phyloP scores from a whole-genome alignment of 2,797 vertebrate species.

The Odontamblyopus lacepedii region DNA sequence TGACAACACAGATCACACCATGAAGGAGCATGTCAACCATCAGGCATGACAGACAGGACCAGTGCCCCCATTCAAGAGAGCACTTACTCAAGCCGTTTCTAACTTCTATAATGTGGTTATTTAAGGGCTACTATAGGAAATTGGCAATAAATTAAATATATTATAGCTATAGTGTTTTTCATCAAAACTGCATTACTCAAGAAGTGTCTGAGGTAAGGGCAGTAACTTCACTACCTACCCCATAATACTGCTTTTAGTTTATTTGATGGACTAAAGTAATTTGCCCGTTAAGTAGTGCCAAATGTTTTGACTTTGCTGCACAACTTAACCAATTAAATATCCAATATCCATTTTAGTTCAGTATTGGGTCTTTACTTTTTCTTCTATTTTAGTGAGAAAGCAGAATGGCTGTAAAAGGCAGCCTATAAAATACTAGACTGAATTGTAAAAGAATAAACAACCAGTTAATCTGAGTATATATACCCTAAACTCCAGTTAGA shows the following conservation, averaged over 20 bases:
- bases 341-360: not conserved
- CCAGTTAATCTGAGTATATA: too few species aligned
- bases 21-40: conserved; percentile 1
- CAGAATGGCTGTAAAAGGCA: too few species aligned
- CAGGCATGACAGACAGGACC: conserved; percentile 8
- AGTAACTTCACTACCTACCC: not conserved
- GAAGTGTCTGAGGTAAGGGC: not conserved
- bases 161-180: not conserved
- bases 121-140: conserved; percentile 4
- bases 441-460: too few species aligned
- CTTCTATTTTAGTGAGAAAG: too few species aligned
- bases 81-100: not conserved
- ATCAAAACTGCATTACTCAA: conserved; percentile 1
- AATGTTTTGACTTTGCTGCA: not conserved
- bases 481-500: too few species aligned
- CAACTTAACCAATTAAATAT: not conserved
- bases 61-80: not conserved
- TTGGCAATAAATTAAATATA: conserved; percentile 12
- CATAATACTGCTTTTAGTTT: not conserved
- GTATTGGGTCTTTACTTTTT: too few species aligned
- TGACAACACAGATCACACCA: conserved; percentile 6
- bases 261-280: not conserved
- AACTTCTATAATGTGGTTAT: not conserved
- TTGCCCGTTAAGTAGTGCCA: not conserved
- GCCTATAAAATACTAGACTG: not conserved